These are phyloP conservation scores for Drosophila nasuta DNA, from an alignment of 1,140 invertebrate genomes.

Conservation along the genomic window DNA sequence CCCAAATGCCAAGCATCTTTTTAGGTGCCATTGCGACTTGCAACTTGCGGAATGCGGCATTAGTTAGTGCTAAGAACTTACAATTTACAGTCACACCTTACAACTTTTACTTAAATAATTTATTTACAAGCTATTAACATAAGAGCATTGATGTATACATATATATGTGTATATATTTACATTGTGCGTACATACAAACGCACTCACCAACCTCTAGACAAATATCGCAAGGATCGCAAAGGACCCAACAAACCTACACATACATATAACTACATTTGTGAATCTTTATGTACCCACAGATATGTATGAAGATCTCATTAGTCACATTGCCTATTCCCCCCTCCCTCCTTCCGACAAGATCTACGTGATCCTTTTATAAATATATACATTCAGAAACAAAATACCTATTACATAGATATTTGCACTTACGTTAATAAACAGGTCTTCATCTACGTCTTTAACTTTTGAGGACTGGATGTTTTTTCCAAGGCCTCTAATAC, in stretches of 20 bases:
- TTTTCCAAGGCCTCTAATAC: slow-evolving; percentile 67
- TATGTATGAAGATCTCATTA: neutral
- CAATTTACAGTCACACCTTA: slow-evolving; percentile 73
- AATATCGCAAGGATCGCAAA: slow-evolving; percentile 38
- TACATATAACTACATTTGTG: slow-evolving; percentile 26
- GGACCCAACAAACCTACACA: too few species aligned
- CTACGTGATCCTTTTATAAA: slow-evolving; percentile 19
- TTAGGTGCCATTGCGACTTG: slow-evolving; percentile 48
- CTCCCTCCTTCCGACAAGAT: neutral
- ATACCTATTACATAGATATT: neutral
- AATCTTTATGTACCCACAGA: neutral
- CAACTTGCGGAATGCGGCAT: slow-evolving; percentile 45
- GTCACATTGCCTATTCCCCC: neutral
- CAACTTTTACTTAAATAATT: slow-evolving; percentile 34
- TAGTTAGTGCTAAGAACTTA: slow-evolving; percentile 65
- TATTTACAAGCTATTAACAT: neutral
- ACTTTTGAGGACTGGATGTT: slow-evolving; percentile 75
- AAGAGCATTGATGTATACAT: slow-evolving; percentile 37
- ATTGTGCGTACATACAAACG: slow-evolving; percentile 27
- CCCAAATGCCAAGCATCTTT: slow-evolving; percentile 24
- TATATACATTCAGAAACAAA: neutral
- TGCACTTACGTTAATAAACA: slow-evolving; percentile 63
- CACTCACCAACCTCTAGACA: slow-evolving; percentile 59
- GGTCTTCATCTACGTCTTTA: slow-evolving; percentile 79
- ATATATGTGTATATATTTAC: slow-evolving; percentile 35